phyloP scores from a whole-genome alignment of 2,888 invertebrate species.

The Athalia cordata region DNA sequence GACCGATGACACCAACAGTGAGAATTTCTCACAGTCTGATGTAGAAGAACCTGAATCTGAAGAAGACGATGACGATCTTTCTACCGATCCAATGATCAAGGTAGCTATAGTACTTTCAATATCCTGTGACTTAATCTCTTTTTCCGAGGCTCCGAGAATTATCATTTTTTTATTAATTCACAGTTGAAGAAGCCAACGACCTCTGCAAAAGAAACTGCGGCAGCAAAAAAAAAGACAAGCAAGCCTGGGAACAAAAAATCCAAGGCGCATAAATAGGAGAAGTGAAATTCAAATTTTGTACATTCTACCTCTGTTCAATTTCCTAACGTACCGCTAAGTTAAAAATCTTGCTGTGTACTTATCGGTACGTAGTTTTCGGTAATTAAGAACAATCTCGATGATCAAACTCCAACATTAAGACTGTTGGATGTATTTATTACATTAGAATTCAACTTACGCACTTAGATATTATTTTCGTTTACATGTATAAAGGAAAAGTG shows the following conservation, averaged over 20 bases:
- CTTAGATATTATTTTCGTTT: neutral
- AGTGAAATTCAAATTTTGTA: neutral
- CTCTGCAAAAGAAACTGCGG: neutral
- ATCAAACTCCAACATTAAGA: neutral
- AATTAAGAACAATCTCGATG: neutral
- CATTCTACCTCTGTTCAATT: neutral
- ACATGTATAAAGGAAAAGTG: conserved; percentile 9
- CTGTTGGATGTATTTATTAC: conserved; percentile 26
- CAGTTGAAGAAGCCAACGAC: neutral
- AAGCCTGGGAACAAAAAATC: conserved; percentile 7
- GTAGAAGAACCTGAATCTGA: conserved; percentile 72
- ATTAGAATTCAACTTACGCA: neutral
- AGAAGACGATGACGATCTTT: conserved; percentile 78
- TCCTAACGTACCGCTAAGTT: neutral
- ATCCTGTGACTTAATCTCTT: neutral
- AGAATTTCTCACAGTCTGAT: conserved; percentile 71
- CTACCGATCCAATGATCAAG: conserved; percentile 88
- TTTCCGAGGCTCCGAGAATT: neutral
- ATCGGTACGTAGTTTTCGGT: too few species aligned
- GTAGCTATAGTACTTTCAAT: conserved; percentile 69
- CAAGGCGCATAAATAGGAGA: neutral
- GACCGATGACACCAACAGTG: conserved; percentile 70
- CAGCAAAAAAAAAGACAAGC: conserved; percentile 12
- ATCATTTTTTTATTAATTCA: neutral
- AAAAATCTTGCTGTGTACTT: neutral